Conservation (phyloP, 2,797 vertebrate species). For the Fistularia commersonii region DNA sequence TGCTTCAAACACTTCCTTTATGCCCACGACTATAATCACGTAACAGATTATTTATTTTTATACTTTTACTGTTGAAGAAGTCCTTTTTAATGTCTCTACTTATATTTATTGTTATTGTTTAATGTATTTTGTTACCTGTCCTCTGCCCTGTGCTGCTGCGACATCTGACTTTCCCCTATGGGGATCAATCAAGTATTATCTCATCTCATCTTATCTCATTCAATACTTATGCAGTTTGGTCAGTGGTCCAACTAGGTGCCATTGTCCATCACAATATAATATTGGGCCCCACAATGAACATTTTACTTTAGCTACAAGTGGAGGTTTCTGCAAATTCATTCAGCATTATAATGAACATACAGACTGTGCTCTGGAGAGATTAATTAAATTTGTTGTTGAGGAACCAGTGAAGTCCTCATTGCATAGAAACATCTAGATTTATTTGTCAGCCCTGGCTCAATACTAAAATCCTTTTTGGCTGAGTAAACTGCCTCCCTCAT, state of each 20-base stretch:
- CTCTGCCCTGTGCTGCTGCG: too few relatives aligned
- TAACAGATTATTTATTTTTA: too few relatives aligned
- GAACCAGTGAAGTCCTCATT: background rate
- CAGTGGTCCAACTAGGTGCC: background rate
- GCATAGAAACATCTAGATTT: constrained; percentile 3
- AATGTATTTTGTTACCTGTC: too few relatives aligned
- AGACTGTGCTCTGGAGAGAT: constrained; percentile 1
- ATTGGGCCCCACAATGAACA: background rate
- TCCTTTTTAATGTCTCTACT: too few relatives aligned
- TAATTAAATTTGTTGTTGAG: constrained; percentile 14
- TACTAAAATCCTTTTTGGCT: constrained; percentile 39
- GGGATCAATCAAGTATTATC: too few relatives aligned
- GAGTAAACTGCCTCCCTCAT: background rate
- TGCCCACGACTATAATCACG: too few relatives aligned
- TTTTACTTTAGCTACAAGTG: background rate
- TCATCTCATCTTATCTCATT: too few relatives aligned
- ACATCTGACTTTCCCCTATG: too few relatives aligned
- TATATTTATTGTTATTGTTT: too few relatives aligned
- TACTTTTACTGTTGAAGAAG: too few relatives aligned
- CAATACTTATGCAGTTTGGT: background rate
- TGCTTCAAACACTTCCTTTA: too few relatives aligned
- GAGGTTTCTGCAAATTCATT: background rate
- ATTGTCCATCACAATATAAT: background rate
- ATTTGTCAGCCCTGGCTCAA: constrained; percentile 34
- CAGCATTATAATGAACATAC: background rate